Evolutionary conservation across 2,113 vertebrate genomes (phyloP).

Genomic region (Ctenodactylus gundi): DNA sequence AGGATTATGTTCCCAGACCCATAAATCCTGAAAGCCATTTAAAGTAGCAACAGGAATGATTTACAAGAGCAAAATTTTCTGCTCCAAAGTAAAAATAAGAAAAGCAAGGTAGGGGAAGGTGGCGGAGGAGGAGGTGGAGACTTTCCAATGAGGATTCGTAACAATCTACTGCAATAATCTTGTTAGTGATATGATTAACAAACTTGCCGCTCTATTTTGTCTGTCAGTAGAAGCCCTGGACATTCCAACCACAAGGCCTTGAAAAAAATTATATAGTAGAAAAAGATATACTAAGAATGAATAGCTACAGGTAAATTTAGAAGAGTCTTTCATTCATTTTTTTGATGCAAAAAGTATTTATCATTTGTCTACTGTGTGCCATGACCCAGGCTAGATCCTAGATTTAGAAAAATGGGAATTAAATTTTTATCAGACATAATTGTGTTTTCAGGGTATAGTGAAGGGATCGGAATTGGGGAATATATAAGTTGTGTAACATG

Average conservation of each 20-base stretch:
- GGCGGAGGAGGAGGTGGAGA: not conserved
- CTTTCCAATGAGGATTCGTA: not conserved
- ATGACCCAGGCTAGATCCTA: not conserved
- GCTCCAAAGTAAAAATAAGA: not conserved
- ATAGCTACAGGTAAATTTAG: not conserved
- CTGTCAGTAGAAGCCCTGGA: not conserved
- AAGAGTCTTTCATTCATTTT: not conserved
- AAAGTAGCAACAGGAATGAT: constrained; percentile 7
- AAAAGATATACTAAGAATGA: not conserved
- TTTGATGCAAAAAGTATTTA: not conserved
- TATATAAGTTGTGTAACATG: not conserved
- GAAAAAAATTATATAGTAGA: not conserved
- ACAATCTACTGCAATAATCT: not conserved
- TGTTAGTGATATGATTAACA: not conserved
- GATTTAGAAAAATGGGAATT: not conserved
- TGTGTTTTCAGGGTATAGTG: not conserved
- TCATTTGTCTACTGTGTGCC: not conserved
- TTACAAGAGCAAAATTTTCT: not conserved
- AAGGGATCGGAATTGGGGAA: not conserved
- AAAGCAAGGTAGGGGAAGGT: not conserved
- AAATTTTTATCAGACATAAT: not conserved
- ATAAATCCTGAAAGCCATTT: constrained; percentile 15
- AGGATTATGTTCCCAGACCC: not conserved
- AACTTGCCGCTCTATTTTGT: not conserved
- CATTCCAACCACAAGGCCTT: not conserved